Evolutionary conservation across 2,113 vertebrate species (phyloP), one percentile per base, ranked within the genome.

Genomic region (Varanus salvator): DNA sequence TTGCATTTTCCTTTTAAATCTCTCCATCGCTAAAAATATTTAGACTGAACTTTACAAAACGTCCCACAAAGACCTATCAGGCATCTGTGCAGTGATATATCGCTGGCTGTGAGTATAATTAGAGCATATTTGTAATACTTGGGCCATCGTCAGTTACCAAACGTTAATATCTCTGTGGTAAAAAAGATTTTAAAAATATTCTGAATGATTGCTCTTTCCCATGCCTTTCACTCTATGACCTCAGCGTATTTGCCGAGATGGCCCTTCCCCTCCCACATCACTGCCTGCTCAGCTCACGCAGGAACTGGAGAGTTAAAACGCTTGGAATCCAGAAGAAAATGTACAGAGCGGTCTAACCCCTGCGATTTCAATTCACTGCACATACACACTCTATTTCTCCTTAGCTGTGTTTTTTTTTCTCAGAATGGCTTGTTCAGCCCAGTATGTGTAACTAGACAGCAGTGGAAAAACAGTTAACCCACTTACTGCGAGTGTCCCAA

Each of bases 71-170:
- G 97, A 97, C 75, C 95, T 96, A 97, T 97, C 96, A 91, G 93
- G 69, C 15, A 96, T 97, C 96, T 96, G 96, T 89, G 25, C 64
- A 95, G 94, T 96, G 95, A 97, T 97, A 97, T 96, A 97, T 96
- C 95, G 94, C 95, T 95, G 95, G 92, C 90, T 95, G 90, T 6
- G 94, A 96, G 91, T 97, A 97, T 96, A 97, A 97, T 97, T 97
- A 97, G 95, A 96, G 95, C 97, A 97, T 98, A 97, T 95, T 97
- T 98, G 97, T 96, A 97, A 97, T 97, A 97, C 94, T 96, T 97
- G 93, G 95, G 95, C 94, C 90, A 69, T 90, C 97, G 95, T 96
- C 95, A 95, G 94, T 97, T 96, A 94, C 95, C 90, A 94, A 97
- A 93, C 0, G 0, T 94, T 96, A 97, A 94, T 94, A 96, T 96